These are phyloP conservation scores for Rhineura floridana DNA, from an alignment of 2,113 vertebrate genomes.

Conservation along the genomic window DNA sequence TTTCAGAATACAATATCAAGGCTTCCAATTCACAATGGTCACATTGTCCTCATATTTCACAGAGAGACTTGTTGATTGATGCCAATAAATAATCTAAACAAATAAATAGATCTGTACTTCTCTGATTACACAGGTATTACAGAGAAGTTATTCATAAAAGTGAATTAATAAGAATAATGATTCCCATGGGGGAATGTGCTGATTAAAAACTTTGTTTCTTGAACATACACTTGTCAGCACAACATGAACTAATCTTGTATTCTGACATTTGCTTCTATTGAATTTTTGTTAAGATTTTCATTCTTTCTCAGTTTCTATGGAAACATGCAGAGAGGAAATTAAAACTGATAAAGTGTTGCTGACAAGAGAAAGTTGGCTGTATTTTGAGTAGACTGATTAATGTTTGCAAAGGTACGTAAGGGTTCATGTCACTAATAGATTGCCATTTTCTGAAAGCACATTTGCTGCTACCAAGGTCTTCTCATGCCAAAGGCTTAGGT, in stretches of 20 bases:
- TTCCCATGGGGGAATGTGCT: not conserved
- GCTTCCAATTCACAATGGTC: no score
- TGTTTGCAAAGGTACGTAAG: conserved; percentile 16
- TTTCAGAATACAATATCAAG: not conserved
- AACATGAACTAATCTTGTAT: conserved; percentile 45
- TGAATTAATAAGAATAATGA: not conserved
- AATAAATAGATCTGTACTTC: not conserved
- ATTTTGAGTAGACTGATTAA: conserved; percentile 43
- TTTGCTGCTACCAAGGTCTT: conserved; percentile 36
- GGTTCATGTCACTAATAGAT: not conserved
- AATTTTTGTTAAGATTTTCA: conserved; percentile 44
- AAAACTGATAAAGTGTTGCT: conserved; percentile 47
- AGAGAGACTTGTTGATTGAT: not conserved
- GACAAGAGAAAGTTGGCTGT: conserved; percentile 36
- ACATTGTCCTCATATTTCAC: not conserved
- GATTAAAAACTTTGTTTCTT: conserved; percentile 31
- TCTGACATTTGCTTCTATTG: conserved; percentile 23
- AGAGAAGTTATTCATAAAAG: conserved; percentile 24
- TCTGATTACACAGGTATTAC: not conserved
- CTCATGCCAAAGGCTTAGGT: not conserved
- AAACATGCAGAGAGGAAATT: conserved; percentile 46
- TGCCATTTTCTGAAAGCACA: conserved; percentile 17
- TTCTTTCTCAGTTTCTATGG: conserved; percentile 60
- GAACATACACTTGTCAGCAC: conserved; percentile 46
- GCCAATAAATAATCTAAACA: not conserved